A percentile compares a stretch with the other conserved stretches of the same genome.
These are phyloP conservation scores for Acanthoscelides obtectus DNA, from an alignment of 2,888 invertebrate species.

Conservation along the genomic window DNA sequence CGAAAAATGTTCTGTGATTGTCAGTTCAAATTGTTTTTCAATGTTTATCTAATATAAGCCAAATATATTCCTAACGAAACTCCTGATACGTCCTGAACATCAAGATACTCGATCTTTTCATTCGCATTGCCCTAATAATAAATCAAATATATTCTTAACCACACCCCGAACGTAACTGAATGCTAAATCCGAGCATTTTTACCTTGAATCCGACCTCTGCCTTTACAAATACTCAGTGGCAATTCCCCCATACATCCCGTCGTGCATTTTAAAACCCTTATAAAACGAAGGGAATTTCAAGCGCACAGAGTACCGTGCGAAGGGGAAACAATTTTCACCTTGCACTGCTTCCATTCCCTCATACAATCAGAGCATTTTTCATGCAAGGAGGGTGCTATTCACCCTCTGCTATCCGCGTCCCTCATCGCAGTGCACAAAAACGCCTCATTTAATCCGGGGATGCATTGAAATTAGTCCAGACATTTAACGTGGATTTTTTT, in stretches of 20 bases:
- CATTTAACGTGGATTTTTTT: too few relatives aligned
- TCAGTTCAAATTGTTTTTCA: too few relatives aligned
- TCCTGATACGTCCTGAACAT: too few relatives aligned
- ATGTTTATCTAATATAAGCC: too few relatives aligned
- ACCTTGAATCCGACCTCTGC: background rate
- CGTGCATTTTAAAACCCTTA: background rate
- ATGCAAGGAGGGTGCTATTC: background rate
- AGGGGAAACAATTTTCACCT: background rate
- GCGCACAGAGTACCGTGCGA: background rate
- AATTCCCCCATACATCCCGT: background rate
- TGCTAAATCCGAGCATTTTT: background rate
- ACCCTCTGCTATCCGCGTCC: background rate
- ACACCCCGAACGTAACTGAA: background rate
- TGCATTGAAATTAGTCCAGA: too few relatives aligned
- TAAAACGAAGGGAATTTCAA: background rate
- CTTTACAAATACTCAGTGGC: background rate
- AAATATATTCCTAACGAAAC: too few relatives aligned
- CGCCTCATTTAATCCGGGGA: background rate
- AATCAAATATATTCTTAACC: background rate
- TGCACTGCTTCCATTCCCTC: background rate
- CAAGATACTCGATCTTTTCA: background rate
- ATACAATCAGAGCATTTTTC: background rate
- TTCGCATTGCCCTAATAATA: background rate
- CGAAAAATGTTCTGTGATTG: too few relatives aligned
- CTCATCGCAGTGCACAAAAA: background rate